These are phyloP conservation scores for Pleuronectes platessa DNA, from an alignment of 2,113 vertebrate genomes.

Conservation along the genomic window DNA sequence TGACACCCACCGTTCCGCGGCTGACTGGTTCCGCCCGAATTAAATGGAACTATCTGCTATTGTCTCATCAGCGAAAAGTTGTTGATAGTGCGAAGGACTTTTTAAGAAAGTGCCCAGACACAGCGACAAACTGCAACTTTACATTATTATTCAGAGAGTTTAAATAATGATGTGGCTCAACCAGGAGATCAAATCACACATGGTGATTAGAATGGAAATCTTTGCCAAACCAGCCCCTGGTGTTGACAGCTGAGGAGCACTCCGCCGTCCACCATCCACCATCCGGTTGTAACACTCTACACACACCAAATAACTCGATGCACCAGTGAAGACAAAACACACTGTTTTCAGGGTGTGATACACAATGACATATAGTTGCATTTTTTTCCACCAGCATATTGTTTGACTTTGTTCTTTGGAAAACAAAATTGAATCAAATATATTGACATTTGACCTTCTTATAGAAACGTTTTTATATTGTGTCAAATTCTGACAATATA, in stretches of 20 bases:
- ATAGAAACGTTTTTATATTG: too few relatives aligned
- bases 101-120: constrained; percentile 10
- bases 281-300: too few relatives aligned
- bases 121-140: not conserved
- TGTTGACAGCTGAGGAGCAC: constrained; percentile 23
- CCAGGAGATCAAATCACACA: not conserved
- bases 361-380: not conserved
- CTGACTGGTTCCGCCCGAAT: constrained; percentile 80
- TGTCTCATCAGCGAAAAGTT: constrained; percentile 93
- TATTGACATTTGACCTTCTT: too few relatives aligned
- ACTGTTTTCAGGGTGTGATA: not conserved
- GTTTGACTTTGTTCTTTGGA: too few relatives aligned
- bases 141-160: not conserved
- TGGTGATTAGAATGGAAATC: not conserved
- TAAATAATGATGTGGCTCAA: not conserved
- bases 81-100: constrained; percentile 78
- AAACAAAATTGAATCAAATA: not conserved
- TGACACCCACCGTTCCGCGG: constrained; percentile 22
- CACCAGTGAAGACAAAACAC: not conserved
- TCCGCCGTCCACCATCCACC: not conserved
- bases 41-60: constrained; percentile 88
- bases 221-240: constrained; percentile 3
- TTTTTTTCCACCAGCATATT: too few relatives aligned
- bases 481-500: too few relatives aligned
- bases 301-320: not conserved